phyloP scores from a whole-genome alignment of 2,888 invertebrate species.

The Pandemis cinnamomeana region DNA sequence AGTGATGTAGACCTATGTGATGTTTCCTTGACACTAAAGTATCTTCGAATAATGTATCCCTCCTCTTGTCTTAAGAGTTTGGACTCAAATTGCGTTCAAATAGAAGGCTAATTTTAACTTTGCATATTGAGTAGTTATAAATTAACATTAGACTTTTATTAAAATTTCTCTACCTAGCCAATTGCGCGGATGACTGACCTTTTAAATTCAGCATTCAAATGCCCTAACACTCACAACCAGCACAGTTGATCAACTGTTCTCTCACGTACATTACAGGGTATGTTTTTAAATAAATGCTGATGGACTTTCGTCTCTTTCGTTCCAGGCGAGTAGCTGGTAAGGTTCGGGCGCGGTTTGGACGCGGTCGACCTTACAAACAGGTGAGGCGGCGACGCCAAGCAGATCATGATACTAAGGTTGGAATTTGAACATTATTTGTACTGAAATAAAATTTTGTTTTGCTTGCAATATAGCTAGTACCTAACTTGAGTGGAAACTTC shows the following conservation, averaged over 20 bases:
- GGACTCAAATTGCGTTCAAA: too few species aligned
- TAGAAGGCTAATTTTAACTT: too few species aligned
- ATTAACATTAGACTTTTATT: not conserved
- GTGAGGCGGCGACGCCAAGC: conserved; percentile 82
- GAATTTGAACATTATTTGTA: conserved; percentile 72
- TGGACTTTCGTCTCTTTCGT: conserved; percentile 51
- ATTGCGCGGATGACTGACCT: conserved; percentile 20
- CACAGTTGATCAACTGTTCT: not conserved
- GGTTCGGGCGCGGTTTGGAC: conserved; percentile 76
- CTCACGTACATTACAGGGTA: not conserved
- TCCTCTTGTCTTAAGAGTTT: too few species aligned
- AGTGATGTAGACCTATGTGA: too few species aligned
- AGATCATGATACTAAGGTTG: conserved; percentile 84
- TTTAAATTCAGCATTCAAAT: not conserved
- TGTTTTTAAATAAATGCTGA: not conserved
- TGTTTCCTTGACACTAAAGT: too few species aligned
- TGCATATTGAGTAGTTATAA: not conserved
- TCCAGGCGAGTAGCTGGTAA: conserved; percentile 75
- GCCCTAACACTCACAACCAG: not conserved
- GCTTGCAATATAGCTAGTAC: conserved; percentile 16
- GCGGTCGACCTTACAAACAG: conserved; percentile 83
- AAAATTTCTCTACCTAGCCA: not conserved
- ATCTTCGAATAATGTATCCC: too few species aligned
- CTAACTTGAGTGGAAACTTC: conserved; percentile 20
- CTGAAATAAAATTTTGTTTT: conserved; percentile 32